Conservation (phyloP, 1,140 invertebrate species). For the Melanaphis sacchari region DNA sequence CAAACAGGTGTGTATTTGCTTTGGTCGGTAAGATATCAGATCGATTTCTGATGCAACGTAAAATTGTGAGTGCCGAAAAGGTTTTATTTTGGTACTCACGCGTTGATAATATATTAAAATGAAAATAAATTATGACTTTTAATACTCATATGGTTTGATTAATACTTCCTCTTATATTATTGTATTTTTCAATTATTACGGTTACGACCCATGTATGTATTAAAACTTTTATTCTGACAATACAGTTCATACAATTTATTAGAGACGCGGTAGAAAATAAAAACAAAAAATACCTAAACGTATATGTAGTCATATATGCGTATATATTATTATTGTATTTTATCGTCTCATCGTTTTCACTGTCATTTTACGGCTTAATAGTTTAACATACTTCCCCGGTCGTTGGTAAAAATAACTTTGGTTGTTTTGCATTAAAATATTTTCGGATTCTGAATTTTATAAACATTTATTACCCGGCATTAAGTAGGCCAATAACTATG, state of each 20-base stretch:
- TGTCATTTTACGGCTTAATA: background rate
- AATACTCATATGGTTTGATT: background rate
- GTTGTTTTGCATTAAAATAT: background rate
- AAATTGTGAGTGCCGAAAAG: background rate
- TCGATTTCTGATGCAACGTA: background rate
- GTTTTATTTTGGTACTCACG: background rate
- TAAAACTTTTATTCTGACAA: background rate
- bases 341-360: background rate
- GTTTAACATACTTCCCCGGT: background rate
- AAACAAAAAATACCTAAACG: background rate
- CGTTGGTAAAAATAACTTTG: background rate
- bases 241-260: background rate
- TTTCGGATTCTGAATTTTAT: background rate
- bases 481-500: background rate
- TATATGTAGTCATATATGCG: background rate
- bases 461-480: background rate
- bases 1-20: background rate
- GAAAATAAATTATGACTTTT: constrained; percentile 26
- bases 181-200: constrained; percentile 23
- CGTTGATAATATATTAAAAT: background rate
- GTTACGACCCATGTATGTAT: background rate
- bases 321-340: background rate
- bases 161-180: constrained; percentile 24
- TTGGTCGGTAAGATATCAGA: background rate
- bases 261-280: background rate